Evolutionary conservation across 2,113 vertebrate species (phyloP).

Genomic region (Setophaga petechia): DNA sequence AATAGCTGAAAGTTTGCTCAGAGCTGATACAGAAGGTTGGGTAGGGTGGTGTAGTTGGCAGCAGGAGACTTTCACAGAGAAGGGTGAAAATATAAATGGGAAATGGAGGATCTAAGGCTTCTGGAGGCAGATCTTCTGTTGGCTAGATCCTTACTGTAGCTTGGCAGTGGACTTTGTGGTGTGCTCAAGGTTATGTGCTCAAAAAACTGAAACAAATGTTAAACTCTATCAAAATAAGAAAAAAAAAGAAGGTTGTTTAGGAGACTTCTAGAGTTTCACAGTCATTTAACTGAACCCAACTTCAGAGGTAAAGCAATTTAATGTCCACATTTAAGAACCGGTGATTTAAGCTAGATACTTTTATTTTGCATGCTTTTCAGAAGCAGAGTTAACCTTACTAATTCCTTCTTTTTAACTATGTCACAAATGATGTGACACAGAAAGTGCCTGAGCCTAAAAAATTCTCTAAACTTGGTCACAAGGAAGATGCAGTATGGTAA

Average conservation of each 20-base stretch:
- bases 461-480: not conserved
- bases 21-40: not conserved
- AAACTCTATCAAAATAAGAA: not conserved
- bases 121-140: not conserved
- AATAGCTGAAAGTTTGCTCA: not conserved
- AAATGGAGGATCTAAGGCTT: not conserved
- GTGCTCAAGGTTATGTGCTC: not conserved
- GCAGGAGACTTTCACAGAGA: not conserved
- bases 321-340: not conserved
- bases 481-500: not conserved
- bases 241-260: not conserved
- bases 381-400: not conserved
- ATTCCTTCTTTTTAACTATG: not conserved
- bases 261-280: not conserved
- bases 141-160: not conserved
- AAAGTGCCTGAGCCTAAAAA: not conserved
- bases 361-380: not conserved
- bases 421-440: not conserved
- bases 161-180: not conserved
- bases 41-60: not conserved
- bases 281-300: not conserved
- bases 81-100: not conserved
- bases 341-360: not conserved
- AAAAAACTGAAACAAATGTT: not conserved
- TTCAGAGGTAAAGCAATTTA: not conserved